Evolutionary conservation across 2,888 invertebrate species (phyloP).

Genomic region (Zelleria hepariella): DNA sequence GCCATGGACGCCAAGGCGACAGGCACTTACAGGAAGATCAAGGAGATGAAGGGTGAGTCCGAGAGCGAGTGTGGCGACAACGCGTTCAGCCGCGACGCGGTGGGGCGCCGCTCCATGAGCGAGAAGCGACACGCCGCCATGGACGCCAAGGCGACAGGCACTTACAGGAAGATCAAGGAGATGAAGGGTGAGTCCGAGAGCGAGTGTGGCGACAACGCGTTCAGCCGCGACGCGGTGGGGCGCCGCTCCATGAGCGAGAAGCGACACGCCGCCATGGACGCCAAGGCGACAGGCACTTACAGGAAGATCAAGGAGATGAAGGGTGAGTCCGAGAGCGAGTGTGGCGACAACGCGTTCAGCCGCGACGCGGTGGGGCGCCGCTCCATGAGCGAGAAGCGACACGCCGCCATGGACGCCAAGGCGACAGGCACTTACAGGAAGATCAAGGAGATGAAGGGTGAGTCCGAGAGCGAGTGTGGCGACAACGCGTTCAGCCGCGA

Average conservation of each 20-base stretch:
- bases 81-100: slow-evolving; percentile 87
- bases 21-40: neutral
- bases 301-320: slow-evolving; percentile 75
- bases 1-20: neutral
- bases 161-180: slow-evolving; percentile 82
- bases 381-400: neutral
- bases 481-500: slow-evolving; percentile 80
- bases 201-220: too few species aligned
- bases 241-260: slow-evolving; percentile 99
- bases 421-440: neutral
- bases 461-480: slow-evolving; percentile 40
- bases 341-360: too few species aligned
- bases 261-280: slow-evolving; percentile 94
- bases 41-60: neutral
- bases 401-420: neutral
- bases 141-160: slow-evolving; percentile 94
- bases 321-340: slow-evolving; percentile 19
- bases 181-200: slow-evolving; percentile 20
- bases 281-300: slow-evolving; percentile 94
- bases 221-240: too few species aligned
- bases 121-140: slow-evolving; percentile 97
- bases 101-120: slow-evolving; percentile 97
- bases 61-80: slow-evolving; percentile 42
- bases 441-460: neutral
- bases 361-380: neutral